Evolutionary conservation across 2,888 invertebrate species (phyloP).

Genomic region (Xestia c-nigrum): DNA sequence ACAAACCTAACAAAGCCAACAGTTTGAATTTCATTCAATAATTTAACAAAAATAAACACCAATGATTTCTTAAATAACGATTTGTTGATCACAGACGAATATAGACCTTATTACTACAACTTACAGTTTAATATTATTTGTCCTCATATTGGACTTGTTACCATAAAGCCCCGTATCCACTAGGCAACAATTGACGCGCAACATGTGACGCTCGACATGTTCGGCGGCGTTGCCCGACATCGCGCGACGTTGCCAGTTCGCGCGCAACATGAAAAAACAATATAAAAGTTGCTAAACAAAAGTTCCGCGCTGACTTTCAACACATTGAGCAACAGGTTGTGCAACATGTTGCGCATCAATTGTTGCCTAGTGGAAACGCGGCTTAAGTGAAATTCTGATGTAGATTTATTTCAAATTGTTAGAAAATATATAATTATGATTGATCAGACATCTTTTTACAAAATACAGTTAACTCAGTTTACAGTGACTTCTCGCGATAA

Average conservation of each 20-base stretch:
- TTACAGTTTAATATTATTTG: constrained; percentile 55
- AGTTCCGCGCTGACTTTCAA: too few species aligned
- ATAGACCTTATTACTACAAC: constrained; percentile 60
- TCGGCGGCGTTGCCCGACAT: too few species aligned
- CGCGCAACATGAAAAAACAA: too few species aligned
- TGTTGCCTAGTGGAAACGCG: too few species aligned
- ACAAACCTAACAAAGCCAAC: constrained; percentile 24
- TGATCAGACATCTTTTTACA: neutral
- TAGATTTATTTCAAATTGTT: constrained; percentile 24
- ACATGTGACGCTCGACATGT: too few species aligned
- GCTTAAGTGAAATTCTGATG: constrained; percentile 6
- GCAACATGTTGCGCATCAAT: too few species aligned
- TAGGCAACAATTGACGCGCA: too few species aligned
- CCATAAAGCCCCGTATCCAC: too few species aligned
- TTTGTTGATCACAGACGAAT: constrained; percentile 68
- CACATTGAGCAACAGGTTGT: too few species aligned
- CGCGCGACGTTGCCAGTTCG: too few species aligned
- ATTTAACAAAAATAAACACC: constrained; percentile 54
- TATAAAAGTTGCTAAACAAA: too few species aligned
- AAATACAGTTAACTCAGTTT: neutral
- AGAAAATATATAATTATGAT: neutral
- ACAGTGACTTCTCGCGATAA: neutral
- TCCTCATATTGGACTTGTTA: constrained; percentile 33
- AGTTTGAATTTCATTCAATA: constrained; percentile 57
- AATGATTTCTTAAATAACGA: constrained; percentile 48